A percentile compares a stretch with the other conserved stretches of the same genome.
Conservation (phyloP, 2,113 vertebrate genomes). For the Xenopus tropicalis region UCB_Xtro_10.0 CM004444.2:56035001-56035500, state of each 20-base stretch:
- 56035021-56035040: background rate
- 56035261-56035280: conserved; percentile 39
- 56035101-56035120: conserved; percentile 14
- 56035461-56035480: too few species aligned
- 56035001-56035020: background rate
- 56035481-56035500: too few species aligned
- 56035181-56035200: conserved; percentile 5
- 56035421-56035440: too few species aligned
- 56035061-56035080: background rate
- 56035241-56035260: background rate
- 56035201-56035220: background rate
- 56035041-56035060: background rate
- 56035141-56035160: conserved; percentile 35
- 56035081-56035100: background rate
- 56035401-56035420: background rate
- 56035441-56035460: too few species aligned
- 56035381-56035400: background rate
- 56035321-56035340: conserved; percentile 30
- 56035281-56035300: conserved; percentile 35
- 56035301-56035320: conserved; percentile 26
- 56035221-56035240: background rate
- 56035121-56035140: conserved; percentile 12
- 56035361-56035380: conserved; percentile 12
- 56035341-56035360: conserved; percentile 30
- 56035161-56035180: conserved; percentile 25